Evolutionary conservation across 2,797 vertebrate genomes (phyloP).

Genomic region (Sandelia bainsii): DNA sequence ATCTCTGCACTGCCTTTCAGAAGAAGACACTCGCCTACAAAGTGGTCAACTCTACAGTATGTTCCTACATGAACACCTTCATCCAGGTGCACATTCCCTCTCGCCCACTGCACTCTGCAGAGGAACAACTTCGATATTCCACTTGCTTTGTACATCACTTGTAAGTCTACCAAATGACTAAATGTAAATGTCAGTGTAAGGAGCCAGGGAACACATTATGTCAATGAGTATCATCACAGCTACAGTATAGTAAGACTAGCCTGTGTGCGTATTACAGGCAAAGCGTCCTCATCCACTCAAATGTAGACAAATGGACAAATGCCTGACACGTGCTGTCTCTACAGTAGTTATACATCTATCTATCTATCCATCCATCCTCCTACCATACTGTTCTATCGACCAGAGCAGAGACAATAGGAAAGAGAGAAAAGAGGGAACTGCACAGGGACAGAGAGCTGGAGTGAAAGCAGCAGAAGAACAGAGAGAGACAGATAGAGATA

Average conservation of each 20-base stretch:
- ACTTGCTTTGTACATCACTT: too few species aligned
- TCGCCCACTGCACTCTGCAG: too few species aligned
- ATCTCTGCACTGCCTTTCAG: too few species aligned
- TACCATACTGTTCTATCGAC: background rate
- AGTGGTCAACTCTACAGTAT: too few species aligned
- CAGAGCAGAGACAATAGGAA: conserved; percentile 22
- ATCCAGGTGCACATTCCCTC: too few species aligned
- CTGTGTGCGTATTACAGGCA: background rate
- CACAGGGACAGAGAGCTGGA: conserved; percentile 19
- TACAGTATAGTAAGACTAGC: background rate
- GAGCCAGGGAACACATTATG: too few species aligned
- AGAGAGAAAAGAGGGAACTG: background rate
- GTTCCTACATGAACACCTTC: background rate
- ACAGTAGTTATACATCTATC: background rate
- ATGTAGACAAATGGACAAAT: conserved; percentile 20
- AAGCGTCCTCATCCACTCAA: background rate
- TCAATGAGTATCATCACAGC: background rate
- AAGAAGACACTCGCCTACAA: too few species aligned
- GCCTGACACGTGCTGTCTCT: conserved; percentile 23
- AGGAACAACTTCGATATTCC: too few species aligned
- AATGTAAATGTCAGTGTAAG: too few species aligned
- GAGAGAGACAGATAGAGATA: conserved; percentile 53
- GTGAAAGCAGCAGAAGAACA: conserved; percentile 41
- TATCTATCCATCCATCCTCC: conserved; percentile 5
- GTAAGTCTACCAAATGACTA: too few species aligned